Base-by-base conservation (phyloP, 2,797 vertebrate genomes). In the Halcyon leucocephala region DNA sequence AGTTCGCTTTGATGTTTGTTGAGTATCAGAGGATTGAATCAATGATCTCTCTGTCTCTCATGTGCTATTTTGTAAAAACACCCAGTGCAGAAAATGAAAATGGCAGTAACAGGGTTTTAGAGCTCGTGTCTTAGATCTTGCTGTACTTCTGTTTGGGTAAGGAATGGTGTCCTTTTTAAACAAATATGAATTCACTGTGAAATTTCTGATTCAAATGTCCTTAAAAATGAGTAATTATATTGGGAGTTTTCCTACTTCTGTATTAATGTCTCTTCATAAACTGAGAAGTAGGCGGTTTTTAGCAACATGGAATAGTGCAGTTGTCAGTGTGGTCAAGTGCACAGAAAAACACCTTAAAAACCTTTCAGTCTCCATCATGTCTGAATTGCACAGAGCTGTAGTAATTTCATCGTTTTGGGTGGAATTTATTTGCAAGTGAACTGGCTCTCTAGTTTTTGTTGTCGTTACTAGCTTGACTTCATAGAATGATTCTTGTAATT, bases 11-110 rank as follows among this genome's bases (percentile, higher is more conserved):
- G 97, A 64, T 98, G 96, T 98, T 96, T 88, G 93, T 95, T 95
- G 98, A 80, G 93, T 97, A 95, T 95, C 93, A 81, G 97, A 97
- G 98, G 86, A 95, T 86, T 97, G 98, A 98, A 99, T 99, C 99
- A 99, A 98, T 99, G 99, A 98, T 98, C 95, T 96, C 86, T 90
- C 37, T 83, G 66, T 93, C 51, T 95, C n/a, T 90, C 54, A 72
- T 0, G 0, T 78, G 61, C 69, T 81, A 12, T 46, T 89, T 39
- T 79, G 29, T 93, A 55, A 81, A 94, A 91, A 71, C n/a, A 64
- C 26, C 31, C 67, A 91, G 42, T 86, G 65, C 78, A 70, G 46
- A 82, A 80, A 86, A 52, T 73, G 44, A 77, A 80, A 88, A 54
- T 10, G 21, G 33, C 74, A 86, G 28, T 57, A 61, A 42, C 46